These are phyloP conservation scores for Nymphalis urticae DNA, from an alignment of 2,888 invertebrate species.

Conservation along the genomic window DNA sequence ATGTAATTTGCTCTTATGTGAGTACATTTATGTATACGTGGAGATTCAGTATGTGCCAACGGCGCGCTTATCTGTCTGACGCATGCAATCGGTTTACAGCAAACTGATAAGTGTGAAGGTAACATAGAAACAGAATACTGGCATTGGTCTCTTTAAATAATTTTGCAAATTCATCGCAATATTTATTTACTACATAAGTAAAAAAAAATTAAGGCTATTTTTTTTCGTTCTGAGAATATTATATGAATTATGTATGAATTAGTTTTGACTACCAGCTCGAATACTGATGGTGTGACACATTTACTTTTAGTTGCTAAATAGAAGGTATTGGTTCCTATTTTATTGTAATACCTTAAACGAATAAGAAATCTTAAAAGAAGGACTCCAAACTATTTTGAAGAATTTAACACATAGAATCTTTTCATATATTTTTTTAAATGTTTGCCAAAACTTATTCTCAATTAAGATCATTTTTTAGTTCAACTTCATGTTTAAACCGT, in stretches of 20 bases:
- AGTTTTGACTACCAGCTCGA: conserved; percentile 55
- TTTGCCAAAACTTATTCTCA: not conserved
- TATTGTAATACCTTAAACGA: conserved; percentile 40
- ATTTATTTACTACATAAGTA: conserved; percentile 24
- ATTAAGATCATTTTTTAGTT: not conserved
- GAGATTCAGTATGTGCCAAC: conserved; percentile 36
- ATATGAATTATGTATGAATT: not conserved
- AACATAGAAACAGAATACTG: conserved; percentile 42
- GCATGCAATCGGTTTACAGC: conserved; percentile 44
- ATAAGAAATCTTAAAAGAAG: not conserved
- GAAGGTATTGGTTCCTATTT: conserved; percentile 75
- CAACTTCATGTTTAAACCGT: not conserved
- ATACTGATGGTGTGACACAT: conserved; percentile 53
- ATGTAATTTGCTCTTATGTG: conserved; percentile 29
- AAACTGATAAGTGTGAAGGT: conserved; percentile 43
- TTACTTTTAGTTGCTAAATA: conserved; percentile 45
- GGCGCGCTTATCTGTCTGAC: conserved; percentile 43
- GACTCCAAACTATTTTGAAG: not conserved
- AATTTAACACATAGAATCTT: not conserved
- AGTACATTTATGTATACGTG: conserved; percentile 33
- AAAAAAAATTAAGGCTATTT: not conserved
- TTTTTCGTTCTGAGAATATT: not conserved
- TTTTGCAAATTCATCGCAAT: conserved; percentile 33
- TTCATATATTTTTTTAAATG: not conserved
- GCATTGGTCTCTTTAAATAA: conserved; percentile 36